Evolutionary conservation across 2,888 invertebrate species (phyloP), one percentile per base, ranked within the genome.

Genomic region (Carabus problematicus): DNA sequence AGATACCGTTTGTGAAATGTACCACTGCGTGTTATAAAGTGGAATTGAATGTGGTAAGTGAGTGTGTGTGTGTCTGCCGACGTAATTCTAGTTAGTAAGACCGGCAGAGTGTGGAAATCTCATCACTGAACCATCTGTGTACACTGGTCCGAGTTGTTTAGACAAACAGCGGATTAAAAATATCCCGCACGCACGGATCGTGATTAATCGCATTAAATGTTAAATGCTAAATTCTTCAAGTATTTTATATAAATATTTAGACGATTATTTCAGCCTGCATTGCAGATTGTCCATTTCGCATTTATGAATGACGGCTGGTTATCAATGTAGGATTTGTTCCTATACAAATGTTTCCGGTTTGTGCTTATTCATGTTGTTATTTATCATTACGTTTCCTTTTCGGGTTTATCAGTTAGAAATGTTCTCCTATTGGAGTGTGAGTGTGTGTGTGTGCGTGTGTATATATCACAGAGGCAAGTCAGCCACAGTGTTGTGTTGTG

Each of bases 121-220:
- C 60, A 60, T 60, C 60, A 60, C 19, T 14, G 42, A 39, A 58
- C 18, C 60, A 45, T 60, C 16, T 60, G 60, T 60, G 16, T 45
- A 14, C 59, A 39, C 3, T 55, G 29, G 18, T 29, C 14, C 59
- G n/a, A n/a, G n/a, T n/a, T n/a, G 42, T 19, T 59, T 59, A 12
- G 18, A 59, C 59, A 42, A 59, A 59, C 43, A 60, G 18, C 6
- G 18, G 19, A 60, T 45, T 60, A 42, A 60, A 60, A 60, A 60
- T 59, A 59, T 41, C 41, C 8, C 19, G 29, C 7, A 14, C 16
- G 40, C 11, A 42, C 12, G 12, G 16, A n/a, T 6, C 8, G 40
- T 58, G 58, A 59, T 59, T 45, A 60, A 60, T 60, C 9, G 16
- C 11, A 39, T 19, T 29, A 39, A 7, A 56, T n/a, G 11, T 39